phyloP scores from a whole-genome alignment of 2,113 vertebrate species.

The Podarcis cretensis region DNA sequence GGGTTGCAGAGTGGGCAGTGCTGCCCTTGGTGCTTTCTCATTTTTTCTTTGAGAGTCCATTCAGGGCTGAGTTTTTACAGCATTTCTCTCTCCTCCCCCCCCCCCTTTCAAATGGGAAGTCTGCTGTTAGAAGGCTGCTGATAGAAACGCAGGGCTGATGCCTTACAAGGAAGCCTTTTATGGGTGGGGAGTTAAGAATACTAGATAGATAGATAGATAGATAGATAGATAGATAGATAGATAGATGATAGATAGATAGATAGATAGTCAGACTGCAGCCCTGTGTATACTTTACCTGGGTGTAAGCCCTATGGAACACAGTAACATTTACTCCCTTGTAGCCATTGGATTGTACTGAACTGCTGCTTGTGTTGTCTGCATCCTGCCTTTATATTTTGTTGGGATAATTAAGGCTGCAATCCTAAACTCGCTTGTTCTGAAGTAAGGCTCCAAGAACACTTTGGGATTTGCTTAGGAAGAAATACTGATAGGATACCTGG shows the following conservation, averaged over 20 bases:
- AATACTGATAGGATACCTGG: background rate
- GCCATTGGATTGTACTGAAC: background rate
- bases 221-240: background rate
- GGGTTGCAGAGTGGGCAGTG: conserved; percentile 65
- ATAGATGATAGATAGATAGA: too few species aligned
- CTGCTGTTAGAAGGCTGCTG: background rate
- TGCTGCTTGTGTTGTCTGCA: too few species aligned
- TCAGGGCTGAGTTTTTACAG: background rate
- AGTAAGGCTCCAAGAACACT: background rate
- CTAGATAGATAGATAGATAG: background rate
- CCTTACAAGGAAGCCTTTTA: background rate
- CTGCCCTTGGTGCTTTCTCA: conserved; percentile 28
- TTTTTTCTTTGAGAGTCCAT: background rate
- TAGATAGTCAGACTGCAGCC: background rate
- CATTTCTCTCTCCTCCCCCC: too few species aligned
- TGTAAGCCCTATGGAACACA: background rate
- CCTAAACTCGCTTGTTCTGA: background rate
- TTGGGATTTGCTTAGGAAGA: background rate
- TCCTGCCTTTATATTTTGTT: background rate
- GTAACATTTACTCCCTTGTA: background rate
- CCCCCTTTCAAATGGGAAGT: too few species aligned
- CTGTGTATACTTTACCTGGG: background rate
- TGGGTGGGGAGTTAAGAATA: background rate
- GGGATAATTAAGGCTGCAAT: background rate
- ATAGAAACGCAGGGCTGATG: background rate